Evolutionary conservation across 2,888 invertebrate genomes (phyloP), one percentile per base, ranked within the genome.

Genomic region (Nipponacmea schrenckii): DNA sequence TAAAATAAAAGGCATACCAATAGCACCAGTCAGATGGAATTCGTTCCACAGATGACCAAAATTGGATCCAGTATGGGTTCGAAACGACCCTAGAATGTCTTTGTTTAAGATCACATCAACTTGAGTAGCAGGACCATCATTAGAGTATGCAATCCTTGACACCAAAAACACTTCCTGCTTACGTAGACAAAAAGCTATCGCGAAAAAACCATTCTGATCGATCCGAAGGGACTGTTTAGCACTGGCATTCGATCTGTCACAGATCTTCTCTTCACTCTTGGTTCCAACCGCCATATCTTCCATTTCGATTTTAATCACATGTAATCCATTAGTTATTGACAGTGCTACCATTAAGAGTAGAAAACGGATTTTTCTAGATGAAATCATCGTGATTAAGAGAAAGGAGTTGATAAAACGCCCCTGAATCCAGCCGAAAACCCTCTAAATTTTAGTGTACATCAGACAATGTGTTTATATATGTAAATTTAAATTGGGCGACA

Each of bases 11-110:
- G 56, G 12, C 56, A 56, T 56, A 56, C 56, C 56, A 24, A 56
- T 10, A 24, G 56, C 56, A 56, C 56, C 56, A 24, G 56, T 56
- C 12, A 24, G 24, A 14, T 56, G 56, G 20, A 56, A 56, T 56
- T 56, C 56, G 56, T 56, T 56, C 56, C 56, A 56, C 8, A 56
- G 56, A 56, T 56, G 24, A 56, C 56, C 56, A 10, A 10, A 56
- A 10, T 56, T 56, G 20, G 56, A 24, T 24, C 56, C 56, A 56
- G 20, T 56, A 14, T 56, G 56, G 2, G 56, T 56, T 24, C 2
- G 8, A 15, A 56, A 56, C 56, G 20, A 24, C 12, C 56, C 56
- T 3, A 56, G 20, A 15, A 24, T 20, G 20, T 14, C 20, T 12
- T 56, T 24, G 24, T 56, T 56, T 20, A 56, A 7, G 4, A 0